Evolutionary conservation across 1,140 invertebrate genomes (phyloP).

Genomic region (Pentalonia nigronervosa): DNA sequence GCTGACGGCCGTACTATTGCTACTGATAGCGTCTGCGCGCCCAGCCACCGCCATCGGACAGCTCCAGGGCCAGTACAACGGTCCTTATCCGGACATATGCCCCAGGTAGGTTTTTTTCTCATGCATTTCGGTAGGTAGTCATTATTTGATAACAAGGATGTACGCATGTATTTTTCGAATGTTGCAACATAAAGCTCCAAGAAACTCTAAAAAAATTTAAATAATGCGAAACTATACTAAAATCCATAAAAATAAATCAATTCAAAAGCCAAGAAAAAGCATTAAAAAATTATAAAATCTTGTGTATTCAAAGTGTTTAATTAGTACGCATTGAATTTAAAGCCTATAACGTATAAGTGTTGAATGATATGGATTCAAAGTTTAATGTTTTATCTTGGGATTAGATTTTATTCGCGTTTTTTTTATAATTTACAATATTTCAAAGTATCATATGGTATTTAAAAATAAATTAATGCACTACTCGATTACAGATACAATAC

Average conservation of each 20-base stretch:
- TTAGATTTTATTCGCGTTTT: too few species aligned
- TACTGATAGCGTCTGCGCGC: background rate
- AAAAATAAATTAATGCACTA: too few species aligned
- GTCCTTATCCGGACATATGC: conserved; percentile 44
- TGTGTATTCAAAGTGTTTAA: background rate
- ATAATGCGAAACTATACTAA: background rate
- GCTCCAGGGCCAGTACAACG: conserved; percentile 43
- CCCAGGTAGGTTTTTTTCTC: background rate
- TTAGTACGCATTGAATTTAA: background rate
- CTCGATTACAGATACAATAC: too few species aligned
- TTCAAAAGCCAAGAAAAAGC: background rate
- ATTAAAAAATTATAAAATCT: background rate
- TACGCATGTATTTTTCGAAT: background rate
- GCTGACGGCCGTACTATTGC: background rate
- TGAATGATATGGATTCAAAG: too few species aligned
- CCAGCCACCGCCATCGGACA: background rate
- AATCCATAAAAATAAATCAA: background rate
- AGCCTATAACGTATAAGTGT: background rate
- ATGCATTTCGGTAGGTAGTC: background rate
- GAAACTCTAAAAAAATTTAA: background rate
- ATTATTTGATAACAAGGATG: background rate
- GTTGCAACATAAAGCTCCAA: too few species aligned
- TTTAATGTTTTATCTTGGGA: too few species aligned
- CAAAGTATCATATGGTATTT: too few species aligned
- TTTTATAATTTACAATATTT: too few species aligned